Percentiles rank a stretch among this genome's conserved stretches.
Evolutionary conservation across 2,888 invertebrate species (phyloP).

Genomic region (Sylvicola cinctus): DNA sequence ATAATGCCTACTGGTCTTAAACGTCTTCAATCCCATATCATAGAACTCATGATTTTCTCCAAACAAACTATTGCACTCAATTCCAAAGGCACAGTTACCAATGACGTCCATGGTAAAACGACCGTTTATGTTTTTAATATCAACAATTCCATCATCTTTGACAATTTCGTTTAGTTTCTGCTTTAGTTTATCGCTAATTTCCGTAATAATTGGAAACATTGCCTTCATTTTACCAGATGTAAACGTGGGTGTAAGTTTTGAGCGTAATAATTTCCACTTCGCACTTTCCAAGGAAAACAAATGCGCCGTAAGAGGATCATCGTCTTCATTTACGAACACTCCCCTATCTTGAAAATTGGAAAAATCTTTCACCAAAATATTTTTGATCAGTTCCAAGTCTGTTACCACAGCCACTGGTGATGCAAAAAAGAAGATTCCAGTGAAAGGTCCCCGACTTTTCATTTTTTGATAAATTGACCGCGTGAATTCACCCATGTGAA

Average conservation of each 20-base stretch:
- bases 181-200: constrained; percentile 10
- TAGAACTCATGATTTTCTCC: constrained; percentile 15
- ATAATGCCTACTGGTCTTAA: constrained; percentile 6
- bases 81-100: constrained; percentile 19
- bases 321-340: constrained; percentile 7
- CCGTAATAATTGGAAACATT: constrained; percentile 13
- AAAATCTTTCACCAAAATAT: constrained; percentile 8
- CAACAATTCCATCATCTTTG: constrained; percentile 4
- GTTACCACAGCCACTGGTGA: constrained; percentile 2
- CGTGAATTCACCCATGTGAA: background rate
- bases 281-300: constrained; percentile 8
- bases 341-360: constrained; percentile 8
- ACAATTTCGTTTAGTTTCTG: constrained; percentile 3
- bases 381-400: constrained; percentile 7
- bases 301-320: constrained; percentile 9
- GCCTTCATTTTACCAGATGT: constrained; percentile 13
- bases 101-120: constrained; percentile 9
- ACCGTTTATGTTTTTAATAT: constrained; percentile 8
- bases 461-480: background rate
- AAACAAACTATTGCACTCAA: constrained; percentile 17
- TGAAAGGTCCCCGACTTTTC: constrained; percentile 11
- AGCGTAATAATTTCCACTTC: constrained; percentile 8
- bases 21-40: constrained; percentile 6
- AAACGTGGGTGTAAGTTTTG: constrained; percentile 9
- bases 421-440: constrained; percentile 16